Conservation (phyloP, 2,113 vertebrate species). For the Myodes glareolus region DNA sequence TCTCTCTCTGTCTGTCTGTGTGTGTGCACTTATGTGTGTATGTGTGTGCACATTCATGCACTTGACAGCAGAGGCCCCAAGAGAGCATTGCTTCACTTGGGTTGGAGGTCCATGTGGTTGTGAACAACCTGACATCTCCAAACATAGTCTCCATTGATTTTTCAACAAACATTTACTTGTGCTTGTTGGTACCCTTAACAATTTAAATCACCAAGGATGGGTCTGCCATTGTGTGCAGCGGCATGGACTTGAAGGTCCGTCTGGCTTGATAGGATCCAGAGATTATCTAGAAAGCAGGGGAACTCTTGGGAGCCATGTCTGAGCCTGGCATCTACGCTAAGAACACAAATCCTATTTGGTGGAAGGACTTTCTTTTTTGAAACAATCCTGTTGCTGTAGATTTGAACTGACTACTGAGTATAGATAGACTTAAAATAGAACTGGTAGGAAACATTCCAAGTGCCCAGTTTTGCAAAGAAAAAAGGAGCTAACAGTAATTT, state of each 20-base stretch:
- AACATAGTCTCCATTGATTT: constrained; percentile 16
- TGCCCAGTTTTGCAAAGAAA: background rate
- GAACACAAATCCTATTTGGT: constrained; percentile 37
- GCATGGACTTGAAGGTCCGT: constrained; percentile 4
- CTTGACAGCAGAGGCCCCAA: too few relatives aligned
- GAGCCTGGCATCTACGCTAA: background rate
- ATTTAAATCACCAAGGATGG: background rate
- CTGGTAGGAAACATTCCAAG: background rate
- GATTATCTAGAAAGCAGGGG: constrained; percentile 36
- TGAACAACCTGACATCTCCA: background rate
- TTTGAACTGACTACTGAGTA: background rate
- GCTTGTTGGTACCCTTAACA: background rate
- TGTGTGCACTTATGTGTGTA: background rate
- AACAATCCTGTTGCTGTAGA: background rate
- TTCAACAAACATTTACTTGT: constrained; percentile 10
- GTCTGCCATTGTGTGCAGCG: background rate
- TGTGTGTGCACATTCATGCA: too few relatives aligned
- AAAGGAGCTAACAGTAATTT: background rate
- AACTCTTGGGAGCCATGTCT: background rate
- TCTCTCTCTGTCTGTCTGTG: background rate
- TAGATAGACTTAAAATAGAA: constrained; percentile 45
- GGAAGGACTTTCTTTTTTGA: background rate
- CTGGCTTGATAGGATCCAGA: background rate
- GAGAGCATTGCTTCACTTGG: too few relatives aligned
- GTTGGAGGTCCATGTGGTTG: too few relatives aligned